These are phyloP conservation scores for Pseudomyrmex dendroicus DNA, from an alignment of 1,140 invertebrate genomes.

Conservation along the genomic window DNA sequence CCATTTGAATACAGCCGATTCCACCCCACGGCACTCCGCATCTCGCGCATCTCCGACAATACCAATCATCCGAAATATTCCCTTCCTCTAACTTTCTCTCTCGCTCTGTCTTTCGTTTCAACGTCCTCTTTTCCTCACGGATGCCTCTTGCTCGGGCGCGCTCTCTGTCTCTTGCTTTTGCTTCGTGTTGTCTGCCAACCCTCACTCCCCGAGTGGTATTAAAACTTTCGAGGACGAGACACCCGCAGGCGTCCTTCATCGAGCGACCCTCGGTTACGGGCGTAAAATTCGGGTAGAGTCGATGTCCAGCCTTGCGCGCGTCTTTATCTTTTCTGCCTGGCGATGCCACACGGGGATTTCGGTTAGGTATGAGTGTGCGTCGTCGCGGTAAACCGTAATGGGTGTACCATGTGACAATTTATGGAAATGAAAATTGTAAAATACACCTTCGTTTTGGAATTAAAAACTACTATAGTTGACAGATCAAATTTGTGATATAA, in stretches of 20 bases:
- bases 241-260: conserved; percentile 72
- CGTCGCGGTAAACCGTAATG: conserved; percentile 42
- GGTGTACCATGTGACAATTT: conserved; percentile 30
- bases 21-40: conserved; percentile 76
- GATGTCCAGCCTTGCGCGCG: conserved; percentile 76
- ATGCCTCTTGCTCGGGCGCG: conserved; percentile 50
- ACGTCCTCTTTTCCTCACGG: conserved; percentile 53
- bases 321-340: conserved; percentile 56
- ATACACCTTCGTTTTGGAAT: background rate
- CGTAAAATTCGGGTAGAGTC: conserved; percentile 74
- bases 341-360: conserved; percentile 2
- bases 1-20: conserved; percentile 83
- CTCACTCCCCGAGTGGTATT: conserved; percentile 82
- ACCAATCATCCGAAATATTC: conserved; percentile 84
- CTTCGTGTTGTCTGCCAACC: conserved; percentile 73
- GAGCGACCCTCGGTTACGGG: conserved; percentile 56
- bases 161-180: conserved; percentile 71
- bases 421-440: background rate
- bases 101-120: conserved; percentile 56
- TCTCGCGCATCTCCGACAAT: conserved; percentile 80
- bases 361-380: background rate
- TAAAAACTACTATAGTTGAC: background rate
- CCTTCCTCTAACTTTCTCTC: conserved; percentile 56
- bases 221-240: conserved; percentile 81
- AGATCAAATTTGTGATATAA: background rate